phyloP scores from a whole-genome alignment of 2,113 vertebrate genomes.

The Stigmatopora argus region DNA sequence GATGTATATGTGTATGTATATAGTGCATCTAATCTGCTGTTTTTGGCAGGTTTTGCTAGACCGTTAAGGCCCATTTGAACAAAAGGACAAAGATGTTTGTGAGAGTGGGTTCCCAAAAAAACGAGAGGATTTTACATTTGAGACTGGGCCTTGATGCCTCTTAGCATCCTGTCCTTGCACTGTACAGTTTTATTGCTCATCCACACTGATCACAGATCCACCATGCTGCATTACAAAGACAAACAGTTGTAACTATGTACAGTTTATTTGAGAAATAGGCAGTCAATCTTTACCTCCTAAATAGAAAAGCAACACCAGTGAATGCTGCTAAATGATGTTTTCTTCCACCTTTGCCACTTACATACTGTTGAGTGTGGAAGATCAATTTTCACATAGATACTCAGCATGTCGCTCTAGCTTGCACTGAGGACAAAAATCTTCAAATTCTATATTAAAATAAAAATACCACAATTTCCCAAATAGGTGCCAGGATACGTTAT shows the following conservation, averaged over 20 bases:
- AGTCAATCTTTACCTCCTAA: neutral
- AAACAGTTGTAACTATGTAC: constrained; percentile 16
- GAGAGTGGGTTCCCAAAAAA: neutral
- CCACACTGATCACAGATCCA: constrained; percentile 45
- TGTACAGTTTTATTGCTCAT: constrained; percentile 39
- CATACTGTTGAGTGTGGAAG: constrained; percentile 16
- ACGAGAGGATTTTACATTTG: neutral
- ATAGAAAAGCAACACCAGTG: constrained; percentile 1
- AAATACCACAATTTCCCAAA: neutral
- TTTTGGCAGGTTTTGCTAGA: constrained; percentile 29
- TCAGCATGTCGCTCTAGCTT: constrained; percentile 33
- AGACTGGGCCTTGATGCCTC: constrained; percentile 14
- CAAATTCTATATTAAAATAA: neutral
- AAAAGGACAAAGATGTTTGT: neutral
- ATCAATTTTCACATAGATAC: neutral
- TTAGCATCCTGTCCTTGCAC: constrained; percentile 32
- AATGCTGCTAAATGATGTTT: constrained; percentile 43
- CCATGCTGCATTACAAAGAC: constrained; percentile 20
- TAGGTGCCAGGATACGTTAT: neutral
- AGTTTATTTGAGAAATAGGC: constrained; percentile 11
- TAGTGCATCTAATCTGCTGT: constrained; percentile 45
- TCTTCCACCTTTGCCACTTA: constrained; percentile 17
- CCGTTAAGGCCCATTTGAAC: constrained; percentile 19
- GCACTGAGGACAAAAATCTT: constrained; percentile 26
- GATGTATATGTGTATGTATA: constrained; percentile 55